Percentiles rank a stretch among this genome's conserved stretches.
Conservation (phyloP, 2,888 invertebrate genomes). For the Neocrepidodera transversa region DNA sequence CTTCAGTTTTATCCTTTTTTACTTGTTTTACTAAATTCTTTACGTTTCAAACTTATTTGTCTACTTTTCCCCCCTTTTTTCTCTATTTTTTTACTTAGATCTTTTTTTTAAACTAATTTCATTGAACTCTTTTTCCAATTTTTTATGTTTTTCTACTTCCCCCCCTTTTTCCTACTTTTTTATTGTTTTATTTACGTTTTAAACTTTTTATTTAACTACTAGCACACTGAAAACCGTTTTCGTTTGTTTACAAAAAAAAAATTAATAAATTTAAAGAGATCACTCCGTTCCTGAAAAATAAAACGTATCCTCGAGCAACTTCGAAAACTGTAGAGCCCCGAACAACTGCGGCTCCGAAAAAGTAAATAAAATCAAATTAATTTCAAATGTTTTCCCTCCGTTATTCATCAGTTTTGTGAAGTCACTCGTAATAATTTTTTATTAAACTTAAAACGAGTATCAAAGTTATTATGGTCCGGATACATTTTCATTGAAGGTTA, state of each 20-base stretch:
- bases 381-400: conserved; percentile 6
- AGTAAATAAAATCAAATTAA: conserved; percentile 15
- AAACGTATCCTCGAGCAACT: conserved; percentile 4
- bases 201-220: too few relatives aligned
- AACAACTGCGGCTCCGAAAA: conserved; percentile 1
- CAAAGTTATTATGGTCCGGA: conserved; percentile 1
- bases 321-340: background rate
- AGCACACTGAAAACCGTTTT: background rate
- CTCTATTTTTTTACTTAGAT: too few relatives aligned
- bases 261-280: conserved; percentile 5
- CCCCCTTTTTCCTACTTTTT: too few relatives aligned
- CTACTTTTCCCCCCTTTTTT: too few relatives aligned
- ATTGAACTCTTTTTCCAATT: too few relatives aligned
- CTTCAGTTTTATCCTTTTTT: too few relatives aligned
- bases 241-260: conserved; percentile 3
- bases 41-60: too few relatives aligned
- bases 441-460: background rate
- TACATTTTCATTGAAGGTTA: too few relatives aligned
- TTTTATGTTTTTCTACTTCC: too few relatives aligned
- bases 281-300: background rate
- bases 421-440: conserved; percentile 5
- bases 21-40: too few relatives aligned
- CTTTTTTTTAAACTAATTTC: too few relatives aligned
- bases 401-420: conserved; percentile 8
- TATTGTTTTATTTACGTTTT: too few relatives aligned